These are phyloP conservation scores for Malurus alboscapulatus DNA, from an alignment of 2,113 vertebrate genomes.

Conservation along the genomic window DNA sequence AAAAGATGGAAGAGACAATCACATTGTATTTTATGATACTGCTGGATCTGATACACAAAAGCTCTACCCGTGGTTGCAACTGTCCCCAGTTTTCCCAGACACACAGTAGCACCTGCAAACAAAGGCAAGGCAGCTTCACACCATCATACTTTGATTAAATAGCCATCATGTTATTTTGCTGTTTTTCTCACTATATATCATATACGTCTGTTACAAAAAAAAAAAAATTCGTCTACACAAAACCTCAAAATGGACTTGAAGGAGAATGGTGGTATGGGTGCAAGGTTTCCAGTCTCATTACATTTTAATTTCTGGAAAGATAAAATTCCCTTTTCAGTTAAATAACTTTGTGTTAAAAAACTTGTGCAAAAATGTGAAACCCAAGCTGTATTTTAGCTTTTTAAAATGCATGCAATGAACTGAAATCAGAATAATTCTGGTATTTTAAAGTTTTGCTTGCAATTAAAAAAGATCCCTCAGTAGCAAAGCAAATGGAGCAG, in stretches of 20 bases:
- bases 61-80: background rate
- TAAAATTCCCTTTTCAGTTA: slow-evolving; percentile 1
- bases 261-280: background rate
- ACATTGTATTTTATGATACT: background rate
- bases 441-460: slow-evolving; percentile 9
- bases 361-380: background rate
- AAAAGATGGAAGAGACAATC: background rate
- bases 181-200: background rate
- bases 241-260: slow-evolving; percentile 20
- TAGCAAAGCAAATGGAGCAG: background rate
- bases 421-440: background rate
- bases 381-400: slow-evolving; percentile 8
- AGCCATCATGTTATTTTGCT: slow-evolving; percentile 3
- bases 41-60: background rate
- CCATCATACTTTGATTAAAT: slow-evolving; percentile 9
- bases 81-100: background rate
- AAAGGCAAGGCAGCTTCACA: slow-evolving; percentile 6
- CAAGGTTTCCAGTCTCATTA: slow-evolving; percentile 14
- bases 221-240: slow-evolving; percentile 16
- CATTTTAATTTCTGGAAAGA: slow-evolving; percentile 20
- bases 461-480: background rate
- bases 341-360: background rate
- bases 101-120: background rate
- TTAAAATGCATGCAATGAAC: background rate
- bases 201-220: slow-evolving; percentile 33